phyloP scores from a whole-genome alignment of 2,888 invertebrate genomes.

The Bruchidius siliquastri region DNA sequence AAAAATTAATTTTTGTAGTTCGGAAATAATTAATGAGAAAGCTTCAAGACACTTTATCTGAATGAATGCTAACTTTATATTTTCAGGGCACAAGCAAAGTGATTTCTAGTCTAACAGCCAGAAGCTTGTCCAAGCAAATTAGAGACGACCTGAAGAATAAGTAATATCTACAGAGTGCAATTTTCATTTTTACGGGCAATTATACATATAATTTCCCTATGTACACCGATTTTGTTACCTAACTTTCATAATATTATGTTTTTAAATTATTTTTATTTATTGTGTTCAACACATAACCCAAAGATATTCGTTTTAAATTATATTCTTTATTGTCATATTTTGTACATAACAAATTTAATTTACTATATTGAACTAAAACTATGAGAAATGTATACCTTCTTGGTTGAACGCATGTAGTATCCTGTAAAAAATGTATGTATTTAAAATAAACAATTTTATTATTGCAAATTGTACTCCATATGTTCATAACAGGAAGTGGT shows the following conservation, averaged over 20 bases:
- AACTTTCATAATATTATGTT: background rate
- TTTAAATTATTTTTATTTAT: background rate
- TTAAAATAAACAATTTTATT: constrained; percentile 16
- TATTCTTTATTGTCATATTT: constrained; percentile 6
- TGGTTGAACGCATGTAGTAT: constrained; percentile 69
- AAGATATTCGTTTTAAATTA: constrained; percentile 2
- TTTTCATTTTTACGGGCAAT: background rate
- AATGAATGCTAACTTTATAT: constrained; percentile 2
- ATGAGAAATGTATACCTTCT: constrained; percentile 90
- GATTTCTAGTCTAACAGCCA: constrained; percentile 73
- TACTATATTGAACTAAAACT: constrained; percentile 13
- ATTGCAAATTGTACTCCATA: background rate
- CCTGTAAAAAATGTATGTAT: constrained; percentile 30
- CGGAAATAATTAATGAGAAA: background rate
- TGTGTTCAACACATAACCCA: background rate
- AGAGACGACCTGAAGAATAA: constrained; percentile 59
- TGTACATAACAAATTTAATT: constrained; percentile 12
- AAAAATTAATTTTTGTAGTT: too few species aligned
- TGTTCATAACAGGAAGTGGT: background rate
- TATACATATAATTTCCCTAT: background rate
- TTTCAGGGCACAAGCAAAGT: constrained; percentile 25
- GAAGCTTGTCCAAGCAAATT: constrained; percentile 72
- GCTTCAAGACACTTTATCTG: background rate
- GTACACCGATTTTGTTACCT: background rate
- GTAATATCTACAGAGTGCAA: constrained; percentile 11